Evolutionary conservation across 1,140 invertebrate genomes (phyloP), one percentile per base, ranked within the genome.

Genomic region (Cydia strobilella): DNA sequence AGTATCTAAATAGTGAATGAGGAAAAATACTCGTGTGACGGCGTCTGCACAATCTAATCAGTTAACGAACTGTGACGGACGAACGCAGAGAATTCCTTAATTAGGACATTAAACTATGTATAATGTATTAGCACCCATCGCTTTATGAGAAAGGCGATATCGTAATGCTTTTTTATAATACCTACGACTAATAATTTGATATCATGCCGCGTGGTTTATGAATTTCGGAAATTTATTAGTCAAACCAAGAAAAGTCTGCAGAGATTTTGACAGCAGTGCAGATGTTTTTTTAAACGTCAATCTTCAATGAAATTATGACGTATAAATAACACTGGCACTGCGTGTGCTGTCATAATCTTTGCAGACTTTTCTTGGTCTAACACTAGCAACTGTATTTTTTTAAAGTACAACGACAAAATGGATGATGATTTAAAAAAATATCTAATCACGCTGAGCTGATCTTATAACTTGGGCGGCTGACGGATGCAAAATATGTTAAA

Each of bases 41-140:
- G 62, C 76, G 69, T 76, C 63, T 48, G 76, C 77, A 62, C 79
- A 77, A 82, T 82, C 82, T 82, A 80, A 82, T 80, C 79, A 82
- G 78, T 84, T 84, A 84, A 83, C 82, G 79, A 83, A 84, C 80
- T 80, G 78, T 80, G 80, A 82, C 82, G 80, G 77, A 25, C 74
- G 76, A 74, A 69, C 74, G 77, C 74, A 75, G 74, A 79, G 79
- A 80, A 82, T 84, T 76, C 80, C 78, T 82, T 85, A 82, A 85
- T 85, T 84, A 82, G 81, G 75, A 82, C 76, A 78, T 84, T 79
- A 81, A 83, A 82, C 71, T 75, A 69, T 18, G 65, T 69, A 69
- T 69, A 69, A 69, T 35, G 65, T 69, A 69, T 69, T 69, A 69
- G 35, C 65, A 31, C 63, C 63, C 63, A 69, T 69, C 65, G 65